Evolutionary conservation across 1,140 invertebrate genomes (phyloP).

Genomic region (Camponotus floridanus): DNA sequence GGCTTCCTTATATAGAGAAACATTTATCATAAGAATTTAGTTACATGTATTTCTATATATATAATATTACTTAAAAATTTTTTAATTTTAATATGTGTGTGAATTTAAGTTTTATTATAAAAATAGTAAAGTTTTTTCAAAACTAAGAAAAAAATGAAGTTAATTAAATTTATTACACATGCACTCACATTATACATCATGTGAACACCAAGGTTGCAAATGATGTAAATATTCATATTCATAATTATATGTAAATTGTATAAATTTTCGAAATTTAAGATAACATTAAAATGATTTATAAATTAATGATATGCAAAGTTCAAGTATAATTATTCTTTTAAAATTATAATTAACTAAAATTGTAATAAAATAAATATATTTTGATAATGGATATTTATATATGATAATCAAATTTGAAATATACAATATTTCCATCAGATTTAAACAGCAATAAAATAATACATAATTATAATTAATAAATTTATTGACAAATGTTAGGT

Average conservation of each 20-base stretch:
- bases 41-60: background rate
- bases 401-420: background rate
- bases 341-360: conserved; percentile 14
- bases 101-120: background rate
- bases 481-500: conserved; percentile 10
- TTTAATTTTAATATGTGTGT: conserved; percentile 1
- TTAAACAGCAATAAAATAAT: background rate
- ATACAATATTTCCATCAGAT: background rate
- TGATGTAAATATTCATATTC: background rate
- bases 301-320: background rate
- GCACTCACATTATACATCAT: background rate
- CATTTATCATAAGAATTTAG: background rate
- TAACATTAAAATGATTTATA: background rate
- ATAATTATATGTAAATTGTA: background rate
- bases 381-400: background rate
- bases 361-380: conserved; percentile 27
- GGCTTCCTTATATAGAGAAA: background rate
- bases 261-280: background rate
- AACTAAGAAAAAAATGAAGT: background rate
- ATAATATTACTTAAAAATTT: background rate
- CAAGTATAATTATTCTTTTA: background rate
- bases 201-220: background rate
- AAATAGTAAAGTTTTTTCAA: background rate
- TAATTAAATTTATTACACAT: background rate
- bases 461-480: background rate